Conservation (phyloP, 2,797 vertebrate species). For the Holocentrus rufus region DNA sequence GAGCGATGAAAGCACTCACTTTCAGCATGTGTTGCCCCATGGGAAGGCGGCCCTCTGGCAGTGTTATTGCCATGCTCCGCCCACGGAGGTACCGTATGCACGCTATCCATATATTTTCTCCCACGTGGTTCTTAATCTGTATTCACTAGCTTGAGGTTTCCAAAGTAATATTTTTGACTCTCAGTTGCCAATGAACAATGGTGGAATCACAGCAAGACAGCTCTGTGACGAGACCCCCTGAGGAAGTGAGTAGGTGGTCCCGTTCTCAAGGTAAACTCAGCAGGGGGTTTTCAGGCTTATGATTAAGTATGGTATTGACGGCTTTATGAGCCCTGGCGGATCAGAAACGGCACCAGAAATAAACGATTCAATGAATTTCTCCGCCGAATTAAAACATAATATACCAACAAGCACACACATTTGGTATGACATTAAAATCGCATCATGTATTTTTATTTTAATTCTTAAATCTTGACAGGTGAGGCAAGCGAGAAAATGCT, state of each 20-base stretch:
- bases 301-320: constrained; percentile 31
- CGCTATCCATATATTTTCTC: constrained; percentile 42
- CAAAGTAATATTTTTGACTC: constrained; percentile 34
- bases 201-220: constrained; percentile 21
- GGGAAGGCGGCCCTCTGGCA: neutral
- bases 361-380: constrained; percentile 1
- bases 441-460: neutral
- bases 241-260: constrained; percentile 31
- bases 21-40: constrained; percentile 1
- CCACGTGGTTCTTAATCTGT: constrained; percentile 33
- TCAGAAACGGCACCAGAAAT: constrained; percentile 1
- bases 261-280: constrained; percentile 24
- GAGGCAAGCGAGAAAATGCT: neutral
- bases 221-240: neutral
- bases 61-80: constrained; percentile 1
- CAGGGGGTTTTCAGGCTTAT: constrained; percentile 32
- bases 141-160: constrained; percentile 17
- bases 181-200: constrained; percentile 3
- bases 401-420: neutral
- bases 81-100: constrained; percentile 2
- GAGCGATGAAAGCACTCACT: constrained; percentile 11
- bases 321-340: constrained; percentile 9
- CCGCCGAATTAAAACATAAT: constrained; percentile 4
- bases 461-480: neutral
- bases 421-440: neutral